Conservation (phyloP, 1,140 invertebrate species). For the Bradynema listronoti region DNA sequence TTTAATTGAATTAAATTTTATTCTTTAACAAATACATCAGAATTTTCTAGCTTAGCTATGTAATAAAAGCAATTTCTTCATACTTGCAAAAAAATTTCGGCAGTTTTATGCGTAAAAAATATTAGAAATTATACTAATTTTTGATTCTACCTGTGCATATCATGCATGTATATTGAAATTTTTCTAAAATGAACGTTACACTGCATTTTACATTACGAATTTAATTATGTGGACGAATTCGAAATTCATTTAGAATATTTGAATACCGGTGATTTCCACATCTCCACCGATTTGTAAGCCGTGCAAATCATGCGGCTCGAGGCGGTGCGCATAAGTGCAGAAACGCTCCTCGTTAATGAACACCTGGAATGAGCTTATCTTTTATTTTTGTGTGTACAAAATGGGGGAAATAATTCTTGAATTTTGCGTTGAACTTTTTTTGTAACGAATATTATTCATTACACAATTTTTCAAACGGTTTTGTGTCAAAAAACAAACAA, state of each 20-base stretch:
- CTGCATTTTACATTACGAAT: too few species aligned
- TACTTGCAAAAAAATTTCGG: too few species aligned
- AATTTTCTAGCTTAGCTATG: too few species aligned
- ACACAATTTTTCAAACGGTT: background rate
- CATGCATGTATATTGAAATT: too few species aligned
- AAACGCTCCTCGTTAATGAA: slow-evolving; percentile 50
- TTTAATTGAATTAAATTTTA: too few species aligned
- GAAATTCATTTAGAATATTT: slow-evolving; percentile 39
- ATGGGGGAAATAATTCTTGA: background rate
- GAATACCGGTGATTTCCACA: slow-evolving; percentile 51
- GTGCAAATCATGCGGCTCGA: slow-evolving; percentile 49
- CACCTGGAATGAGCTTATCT: slow-evolving; percentile 26
- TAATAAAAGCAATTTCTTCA: too few species aligned
- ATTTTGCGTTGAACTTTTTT: background rate
- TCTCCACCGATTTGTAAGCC: slow-evolving; percentile 52
- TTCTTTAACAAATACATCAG: too few species aligned
- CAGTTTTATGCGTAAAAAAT: too few species aligned
- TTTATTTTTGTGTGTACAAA: background rate
- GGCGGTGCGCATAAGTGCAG: slow-evolving; percentile 45
- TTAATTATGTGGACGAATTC: too few species aligned
- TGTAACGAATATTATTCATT: background rate
- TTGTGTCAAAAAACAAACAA: background rate
- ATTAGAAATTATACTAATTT: too few species aligned
- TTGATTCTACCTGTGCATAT: too few species aligned
- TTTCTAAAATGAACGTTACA: too few species aligned